Evolutionary conservation across 37 sponge, comb jelly and placozoan genomes (phyloP), one percentile per base, ranked within the genome.

Genomic region (Beroe forskalii): DNA sequence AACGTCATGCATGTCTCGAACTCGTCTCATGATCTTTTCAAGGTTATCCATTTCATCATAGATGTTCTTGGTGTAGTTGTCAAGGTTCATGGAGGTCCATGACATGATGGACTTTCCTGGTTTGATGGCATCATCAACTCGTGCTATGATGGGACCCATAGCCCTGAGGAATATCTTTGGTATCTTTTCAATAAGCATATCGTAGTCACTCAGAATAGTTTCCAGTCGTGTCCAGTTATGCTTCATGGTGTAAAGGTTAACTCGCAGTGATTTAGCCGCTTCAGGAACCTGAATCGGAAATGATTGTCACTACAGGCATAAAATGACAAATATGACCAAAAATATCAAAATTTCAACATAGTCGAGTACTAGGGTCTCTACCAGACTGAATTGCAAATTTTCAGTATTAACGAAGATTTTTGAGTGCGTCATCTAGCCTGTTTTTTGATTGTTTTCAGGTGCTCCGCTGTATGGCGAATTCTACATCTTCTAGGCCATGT

Each of bases 21-120:
- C 95, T 61, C 93, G 38, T 55, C 94, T 94, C 8, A 95, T 76
- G 25, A 95, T 91, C 40, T 93, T 67, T 36, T 99, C 99, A 62
- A 96, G 62, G 41, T 94, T 93, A 9, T 37, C 31, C 35, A 99
- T 83, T n/a, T 91, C 86, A 30, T 38, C 39, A 37, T 92, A 39
- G 28, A 93, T 94, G 40, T 91, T 41, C 39, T 91, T 86, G 0
- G 96, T 62, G 91, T 92, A 95, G 31, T 37, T 40, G 1, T 61
- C 67, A 4, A 95, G 89, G 93, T 94, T 95, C 66, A 96, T 89
- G 43, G 99, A 96, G 30, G 92, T 92, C 99, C 99, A 99, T 12
- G 92, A 90, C 61, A 95, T 83, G 25, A 93, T 62, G 39, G 92
- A 93, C 42, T 97, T 93, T 3, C 96, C 99, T 0, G 99, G 99